phyloP scores from a whole-genome alignment of 37 sponge, comb jelly and placozoan genomes.

The Ephydatia muelleri region DNA sequence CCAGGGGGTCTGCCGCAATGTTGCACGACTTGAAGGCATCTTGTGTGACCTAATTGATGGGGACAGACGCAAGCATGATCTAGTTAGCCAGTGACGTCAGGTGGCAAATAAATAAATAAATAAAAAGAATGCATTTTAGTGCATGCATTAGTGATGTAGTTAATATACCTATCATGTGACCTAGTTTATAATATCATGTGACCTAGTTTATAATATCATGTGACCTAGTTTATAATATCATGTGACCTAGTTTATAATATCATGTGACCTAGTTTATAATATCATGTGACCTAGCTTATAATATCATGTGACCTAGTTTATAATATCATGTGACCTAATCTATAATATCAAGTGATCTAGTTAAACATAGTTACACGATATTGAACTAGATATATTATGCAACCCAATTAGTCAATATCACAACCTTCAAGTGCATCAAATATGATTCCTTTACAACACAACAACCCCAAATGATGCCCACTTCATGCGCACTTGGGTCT shows the following conservation, averaged over 20 bases:
- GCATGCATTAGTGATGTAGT: neutral
- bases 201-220: too few relatives aligned
- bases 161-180: neutral
- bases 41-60: conserved; percentile 68
- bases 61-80: too few relatives aligned
- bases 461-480: neutral
- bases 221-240: too few relatives aligned
- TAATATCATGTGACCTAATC: too few relatives aligned
- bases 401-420: neutral
- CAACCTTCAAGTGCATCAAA: neutral
- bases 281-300: too few relatives aligned
- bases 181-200: too few relatives aligned
- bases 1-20: conserved; percentile 25
- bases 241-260: too few relatives aligned
- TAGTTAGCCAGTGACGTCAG: neutral
- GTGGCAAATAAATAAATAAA: neutral
- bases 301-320: too few relatives aligned
- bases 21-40: conserved; percentile 47
- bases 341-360: too few relatives aligned
- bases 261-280: too few relatives aligned
- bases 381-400: neutral
- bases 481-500: neutral
- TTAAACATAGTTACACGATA: neutral
- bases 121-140: neutral
- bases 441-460: too few relatives aligned